Percentiles rank a stretch among this genome's conserved stretches.
These are phyloP conservation scores for Thecophora atra DNA, from an alignment of 2,888 invertebrate species.

Conservation along the genomic window DNA sequence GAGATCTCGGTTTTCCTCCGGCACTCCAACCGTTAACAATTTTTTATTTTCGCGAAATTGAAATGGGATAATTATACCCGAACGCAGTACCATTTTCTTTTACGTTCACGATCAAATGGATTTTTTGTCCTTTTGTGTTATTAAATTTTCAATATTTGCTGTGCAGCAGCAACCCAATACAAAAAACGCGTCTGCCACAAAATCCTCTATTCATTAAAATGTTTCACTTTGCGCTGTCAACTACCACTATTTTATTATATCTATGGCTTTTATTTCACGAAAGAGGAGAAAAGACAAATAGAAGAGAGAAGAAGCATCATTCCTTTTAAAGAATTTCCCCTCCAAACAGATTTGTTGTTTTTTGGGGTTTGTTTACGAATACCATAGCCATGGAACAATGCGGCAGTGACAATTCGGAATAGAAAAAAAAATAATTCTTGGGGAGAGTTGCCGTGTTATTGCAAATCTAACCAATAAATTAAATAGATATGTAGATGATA, in stretches of 20 bases:
- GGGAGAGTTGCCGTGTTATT: too few species aligned
- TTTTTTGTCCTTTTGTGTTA: neutral
- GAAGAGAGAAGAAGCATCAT: neutral
- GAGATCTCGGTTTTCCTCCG: slow-evolving; percentile 56
- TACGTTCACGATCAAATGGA: slow-evolving; percentile 5
- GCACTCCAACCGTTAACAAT: slow-evolving; percentile 57
- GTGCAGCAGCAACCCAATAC: too few species aligned
- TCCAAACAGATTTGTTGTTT: neutral
- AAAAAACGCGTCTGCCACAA: slow-evolving; percentile 14
- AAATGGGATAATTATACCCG: slow-evolving; percentile 62
- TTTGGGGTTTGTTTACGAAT: slow-evolving; percentile 32
- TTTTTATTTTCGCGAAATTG: slow-evolving; percentile 61
- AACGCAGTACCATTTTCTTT: slow-evolving; percentile 60
- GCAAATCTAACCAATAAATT: too few species aligned
- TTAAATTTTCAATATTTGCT: neutral
- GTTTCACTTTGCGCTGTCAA: neutral
- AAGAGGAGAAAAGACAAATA: slow-evolving; percentile 31
- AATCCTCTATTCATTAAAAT: slow-evolving; percentile 28
- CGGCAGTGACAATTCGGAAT: too few species aligned
- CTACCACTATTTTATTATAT: slow-evolving; percentile 15
- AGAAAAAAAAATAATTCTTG: too few species aligned
- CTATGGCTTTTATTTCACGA: slow-evolving; percentile 14
- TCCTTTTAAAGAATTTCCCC: neutral
- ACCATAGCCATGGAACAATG: neutral
- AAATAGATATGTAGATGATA: too few species aligned